A percentile compares a stretch with the other conserved stretches of the same genome.
Conservation (phyloP, 2,113 vertebrate genomes). For the Mus spicilegus region DNA sequence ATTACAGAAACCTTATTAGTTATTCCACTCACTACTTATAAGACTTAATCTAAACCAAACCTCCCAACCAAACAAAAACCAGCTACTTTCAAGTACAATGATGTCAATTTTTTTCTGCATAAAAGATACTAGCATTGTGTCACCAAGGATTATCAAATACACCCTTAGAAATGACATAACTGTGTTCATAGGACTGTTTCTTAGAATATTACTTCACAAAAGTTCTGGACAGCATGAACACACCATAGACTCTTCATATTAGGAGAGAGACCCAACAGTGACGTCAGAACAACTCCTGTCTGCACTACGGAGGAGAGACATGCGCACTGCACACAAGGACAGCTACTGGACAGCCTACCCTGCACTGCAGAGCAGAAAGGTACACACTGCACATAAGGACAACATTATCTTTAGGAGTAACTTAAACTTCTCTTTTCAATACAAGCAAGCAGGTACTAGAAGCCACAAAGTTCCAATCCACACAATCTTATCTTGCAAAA, state of each 20-base stretch:
- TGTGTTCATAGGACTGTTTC: conserved; percentile 14
- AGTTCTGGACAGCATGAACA: background rate
- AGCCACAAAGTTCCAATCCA: background rate
- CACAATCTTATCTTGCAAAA: conserved; percentile 13
- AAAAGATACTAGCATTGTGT: background rate
- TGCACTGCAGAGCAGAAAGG: background rate
- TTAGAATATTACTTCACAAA: conserved; percentile 34
- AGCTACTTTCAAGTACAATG: conserved; percentile 34
- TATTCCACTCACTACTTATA: background rate
- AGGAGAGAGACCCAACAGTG: background rate
- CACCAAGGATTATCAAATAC: background rate
- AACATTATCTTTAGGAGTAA: conserved; percentile 20
- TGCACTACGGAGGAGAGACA: no score
- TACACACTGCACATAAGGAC: background rate
- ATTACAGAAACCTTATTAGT: conserved; percentile 25
- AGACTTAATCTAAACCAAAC: background rate
- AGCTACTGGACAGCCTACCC: background rate
- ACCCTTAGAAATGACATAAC: conserved; percentile 7
- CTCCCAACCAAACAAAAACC: background rate
- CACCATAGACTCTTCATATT: background rate
- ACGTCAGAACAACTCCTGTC: background rate
- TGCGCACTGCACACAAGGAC: background rate
- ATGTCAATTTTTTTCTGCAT: background rate
- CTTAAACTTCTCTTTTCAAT: conserved; percentile 31
- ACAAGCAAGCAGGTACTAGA: conserved; percentile 5